phyloP scores from a whole-genome alignment of 2,888 invertebrate genomes.

The Camptogramma bilineatum region DNA sequence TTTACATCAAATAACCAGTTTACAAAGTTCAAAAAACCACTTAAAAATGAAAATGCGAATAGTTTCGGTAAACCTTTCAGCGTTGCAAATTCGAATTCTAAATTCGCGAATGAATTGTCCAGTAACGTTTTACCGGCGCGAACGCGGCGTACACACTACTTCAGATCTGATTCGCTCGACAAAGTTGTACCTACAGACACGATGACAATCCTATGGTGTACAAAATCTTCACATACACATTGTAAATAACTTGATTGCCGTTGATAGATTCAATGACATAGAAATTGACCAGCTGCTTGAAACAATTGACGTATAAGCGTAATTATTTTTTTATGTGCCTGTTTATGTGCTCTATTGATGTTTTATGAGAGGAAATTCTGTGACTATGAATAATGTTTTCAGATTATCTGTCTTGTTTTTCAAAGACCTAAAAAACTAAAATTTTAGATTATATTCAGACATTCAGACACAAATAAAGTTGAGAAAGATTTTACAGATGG shows the following conservation, averaged over 20 bases:
- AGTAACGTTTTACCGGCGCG: conserved; percentile 62
- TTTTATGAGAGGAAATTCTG: conserved; percentile 13
- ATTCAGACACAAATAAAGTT: background rate
- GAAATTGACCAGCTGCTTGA: conserved; percentile 56
- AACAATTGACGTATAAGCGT: conserved; percentile 25
- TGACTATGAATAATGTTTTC: conserved; percentile 3
- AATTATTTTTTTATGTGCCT: conserved; percentile 35
- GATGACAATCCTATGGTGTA: conserved; percentile 28
- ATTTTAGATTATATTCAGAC: background rate
- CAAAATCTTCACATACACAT: conserved; percentile 37
- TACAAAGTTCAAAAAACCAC: conserved; percentile 2
- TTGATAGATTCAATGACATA: conserved; percentile 67
- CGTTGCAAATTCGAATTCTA: conserved; percentile 33
- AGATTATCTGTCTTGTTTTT: background rate
- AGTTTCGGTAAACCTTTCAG: conserved; percentile 28
- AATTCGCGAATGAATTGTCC: conserved; percentile 47
- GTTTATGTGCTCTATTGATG: conserved; percentile 35
- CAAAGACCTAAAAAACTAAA: background rate
- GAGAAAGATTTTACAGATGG: background rate
- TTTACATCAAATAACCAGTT: background rate
- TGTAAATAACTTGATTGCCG: conserved; percentile 35
- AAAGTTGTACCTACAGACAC: conserved; percentile 24
- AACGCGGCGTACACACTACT: conserved; percentile 62
- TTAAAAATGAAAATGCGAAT: conserved; percentile 8
- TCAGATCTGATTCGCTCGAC: conserved; percentile 27